Base-by-base conservation (phyloP, 2,113 vertebrate genomes). In the Ictalurus furcatus region DNA sequence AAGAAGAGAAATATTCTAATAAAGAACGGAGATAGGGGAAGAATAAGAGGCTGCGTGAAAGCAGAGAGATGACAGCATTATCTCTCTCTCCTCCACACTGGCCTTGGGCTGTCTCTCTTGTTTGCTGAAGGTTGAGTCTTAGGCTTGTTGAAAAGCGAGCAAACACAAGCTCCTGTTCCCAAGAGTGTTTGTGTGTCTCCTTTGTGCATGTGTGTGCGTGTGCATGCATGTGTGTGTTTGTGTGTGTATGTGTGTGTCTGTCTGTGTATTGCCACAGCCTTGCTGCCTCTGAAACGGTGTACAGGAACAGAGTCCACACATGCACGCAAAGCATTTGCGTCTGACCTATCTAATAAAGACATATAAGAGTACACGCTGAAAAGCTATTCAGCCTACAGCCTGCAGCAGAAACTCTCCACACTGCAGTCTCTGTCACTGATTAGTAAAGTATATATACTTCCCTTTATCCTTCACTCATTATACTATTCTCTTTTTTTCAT, bases 91-190 rank as follows among this genome's bases (percentile, higher is more conserved):
- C 80, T 88, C 78, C 73, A 73, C 63, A 76, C 80, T 94, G 93
- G 94, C 95, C 94, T 95, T 95, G 95, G 93, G 91, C 91, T 94
- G 94, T 88, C 94, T 95, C 93, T 95, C 93, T 86, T 93, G 93
- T 94, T 94, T 85, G 92, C 92, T 92, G 93, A 95, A 94, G 93
- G 94, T 93, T 94, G 93, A 92, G 89, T 92, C 92, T 94, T 93
- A 90, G 89, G 93, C 92, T 92, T 83, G 87, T 81, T 95, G 95
- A 95, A 95, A 94, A 94, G 94, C 90, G 80, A 78, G 88, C 89
- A 91, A 91, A 91, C 90, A 91, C 48, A 71, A 84, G 87, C 40
- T 79, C 74, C 69, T 79, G 86, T 80, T 90, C 86, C 89, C 85
- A 85, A 87, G 89, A 90, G 86, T 81, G 81, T 54, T 71, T 44